phyloP scores from a whole-genome alignment of 2,888 invertebrate species.

The Plebejus melissa region DNA sequence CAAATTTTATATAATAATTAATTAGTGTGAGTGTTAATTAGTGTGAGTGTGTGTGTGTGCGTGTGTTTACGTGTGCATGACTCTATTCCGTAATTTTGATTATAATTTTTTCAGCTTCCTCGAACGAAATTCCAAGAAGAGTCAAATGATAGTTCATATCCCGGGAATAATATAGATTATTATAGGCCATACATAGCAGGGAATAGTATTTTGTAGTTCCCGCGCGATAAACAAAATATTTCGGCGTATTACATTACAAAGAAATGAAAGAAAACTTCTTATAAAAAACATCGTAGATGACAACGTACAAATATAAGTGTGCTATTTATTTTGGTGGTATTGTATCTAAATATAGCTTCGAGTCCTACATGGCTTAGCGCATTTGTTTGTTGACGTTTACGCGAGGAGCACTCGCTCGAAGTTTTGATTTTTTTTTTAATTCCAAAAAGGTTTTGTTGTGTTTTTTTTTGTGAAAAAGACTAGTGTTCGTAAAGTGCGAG shows the following conservation, averaged over 20 bases:
- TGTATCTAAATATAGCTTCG: slow-evolving; percentile 14
- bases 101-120: too few species aligned
- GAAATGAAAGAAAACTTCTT: neutral
- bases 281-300: neutral
- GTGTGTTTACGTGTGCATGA: too few species aligned
- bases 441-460: neutral
- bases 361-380: neutral
- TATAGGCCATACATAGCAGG: too few species aligned
- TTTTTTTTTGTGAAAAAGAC: neutral
- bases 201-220: too few species aligned
- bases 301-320: slow-evolving; percentile 4
- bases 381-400: slow-evolving; percentile 13
- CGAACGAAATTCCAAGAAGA: too few species aligned
- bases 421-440: neutral
- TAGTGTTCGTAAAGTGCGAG: slow-evolving; percentile 53
- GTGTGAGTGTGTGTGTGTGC: too few species aligned
- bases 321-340: slow-evolving; percentile 12
- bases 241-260: neutral
- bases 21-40: too few species aligned
- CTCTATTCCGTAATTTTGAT: too few species aligned
- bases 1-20: too few species aligned
- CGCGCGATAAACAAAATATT: too few species aligned
- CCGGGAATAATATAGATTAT: neutral
- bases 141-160: neutral
- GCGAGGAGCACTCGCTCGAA: neutral